phyloP scores from a whole-genome alignment of 2,888 invertebrate species.

The Agriopis marginaria region DNA sequence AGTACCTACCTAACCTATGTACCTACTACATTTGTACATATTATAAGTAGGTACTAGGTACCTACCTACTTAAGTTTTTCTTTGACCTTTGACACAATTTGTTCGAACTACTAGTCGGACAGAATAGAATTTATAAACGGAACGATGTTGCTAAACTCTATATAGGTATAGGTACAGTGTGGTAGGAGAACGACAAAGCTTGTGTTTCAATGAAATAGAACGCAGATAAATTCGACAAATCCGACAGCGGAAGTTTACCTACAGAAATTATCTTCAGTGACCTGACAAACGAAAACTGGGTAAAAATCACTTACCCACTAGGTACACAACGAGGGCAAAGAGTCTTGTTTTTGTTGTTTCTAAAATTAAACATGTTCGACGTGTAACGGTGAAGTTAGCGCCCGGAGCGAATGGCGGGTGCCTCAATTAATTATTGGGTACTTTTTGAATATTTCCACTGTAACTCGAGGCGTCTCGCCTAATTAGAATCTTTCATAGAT shows the following conservation, averaged over 20 bases:
- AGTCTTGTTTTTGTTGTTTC: slow-evolving; percentile 40
- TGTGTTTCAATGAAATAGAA: background rate
- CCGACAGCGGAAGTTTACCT: background rate
- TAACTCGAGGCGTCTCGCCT: slow-evolving; percentile 63
- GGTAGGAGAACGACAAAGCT: too few relatives aligned
- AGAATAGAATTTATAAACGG: too few relatives aligned
- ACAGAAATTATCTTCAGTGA: slow-evolving; percentile 2
- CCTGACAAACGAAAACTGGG: slow-evolving; percentile 9
- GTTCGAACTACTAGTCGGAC: too few relatives aligned
- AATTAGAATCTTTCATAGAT: slow-evolving; percentile 65
- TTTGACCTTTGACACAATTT: background rate
- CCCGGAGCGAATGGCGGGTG: slow-evolving; percentile 37
- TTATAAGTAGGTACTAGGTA: too few relatives aligned
- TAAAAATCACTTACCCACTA: slow-evolving; percentile 18
- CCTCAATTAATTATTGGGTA: slow-evolving; percentile 55
- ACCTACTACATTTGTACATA: too few relatives aligned
- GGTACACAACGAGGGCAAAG: slow-evolving; percentile 21
- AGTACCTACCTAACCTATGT: too few relatives aligned
- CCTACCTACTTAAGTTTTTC: too few relatives aligned
- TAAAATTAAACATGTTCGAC: slow-evolving; percentile 42
- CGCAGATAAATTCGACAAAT: background rate
- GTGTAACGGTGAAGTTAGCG: slow-evolving; percentile 39
- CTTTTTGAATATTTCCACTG: slow-evolving; percentile 56
- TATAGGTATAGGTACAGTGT: background rate
- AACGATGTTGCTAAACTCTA: too few relatives aligned